phyloP scores from a whole-genome alignment of 1,140 invertebrate species.

The Scaptomyza pallida region DNA sequence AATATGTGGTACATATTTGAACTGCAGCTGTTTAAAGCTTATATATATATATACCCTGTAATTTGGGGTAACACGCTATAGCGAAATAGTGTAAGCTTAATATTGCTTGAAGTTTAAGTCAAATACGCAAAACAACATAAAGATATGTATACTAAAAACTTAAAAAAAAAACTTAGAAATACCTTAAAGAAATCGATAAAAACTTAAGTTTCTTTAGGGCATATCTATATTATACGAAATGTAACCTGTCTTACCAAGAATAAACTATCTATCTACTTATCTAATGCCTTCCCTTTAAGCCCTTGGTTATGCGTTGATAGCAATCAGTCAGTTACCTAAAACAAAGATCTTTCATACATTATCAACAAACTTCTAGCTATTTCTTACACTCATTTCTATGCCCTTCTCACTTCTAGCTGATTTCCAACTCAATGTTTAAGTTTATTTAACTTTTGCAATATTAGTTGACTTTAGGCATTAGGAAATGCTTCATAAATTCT shows the following conservation, averaged over 20 bases:
- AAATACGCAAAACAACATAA: no score
- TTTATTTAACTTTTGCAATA: slow-evolving; percentile 1
- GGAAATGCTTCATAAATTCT: slow-evolving; percentile 14
- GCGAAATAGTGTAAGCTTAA: no score
- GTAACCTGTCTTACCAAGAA: no score
- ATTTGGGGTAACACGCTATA: background rate
- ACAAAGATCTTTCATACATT: no score
- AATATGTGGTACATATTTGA: slow-evolving; percentile 26
- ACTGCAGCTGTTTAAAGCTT: background rate
- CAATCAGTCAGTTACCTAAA: no score
- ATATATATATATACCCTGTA: slow-evolving; percentile 10
- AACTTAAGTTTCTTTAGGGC: no score
- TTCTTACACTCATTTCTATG: background rate
- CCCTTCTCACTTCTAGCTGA: background rate
- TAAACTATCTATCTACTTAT: no score
- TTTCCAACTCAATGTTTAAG: background rate
- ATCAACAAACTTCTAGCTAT: background rate
- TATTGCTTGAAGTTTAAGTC: no score
- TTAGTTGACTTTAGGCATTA: slow-evolving; percentile 12
- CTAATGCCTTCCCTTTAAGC: no score
- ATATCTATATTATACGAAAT: no score
- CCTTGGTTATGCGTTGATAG: no score
- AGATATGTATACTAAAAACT: no score
- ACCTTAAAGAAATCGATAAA: background rate
- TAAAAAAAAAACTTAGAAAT: background rate